Evolutionary conservation across 2,888 invertebrate genomes (phyloP).

Genomic region (Clitarchus hookeri): DNA sequence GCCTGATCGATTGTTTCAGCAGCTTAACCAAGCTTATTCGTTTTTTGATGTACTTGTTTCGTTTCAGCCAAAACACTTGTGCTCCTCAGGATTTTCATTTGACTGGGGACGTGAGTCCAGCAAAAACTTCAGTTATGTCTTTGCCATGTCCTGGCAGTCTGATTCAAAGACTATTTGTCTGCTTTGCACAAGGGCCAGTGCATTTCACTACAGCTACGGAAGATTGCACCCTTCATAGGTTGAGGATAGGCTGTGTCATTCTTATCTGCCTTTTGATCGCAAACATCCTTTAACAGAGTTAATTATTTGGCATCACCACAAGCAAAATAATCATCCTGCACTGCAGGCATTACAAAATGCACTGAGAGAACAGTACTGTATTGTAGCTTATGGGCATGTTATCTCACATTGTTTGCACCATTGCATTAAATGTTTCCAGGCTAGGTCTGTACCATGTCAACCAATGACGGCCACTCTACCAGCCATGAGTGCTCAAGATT

Average conservation of each 20-base stretch:
- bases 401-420: background rate
- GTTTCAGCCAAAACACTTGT: too few species aligned
- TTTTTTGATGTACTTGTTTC: too few species aligned
- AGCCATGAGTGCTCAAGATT: background rate
- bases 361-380: background rate
- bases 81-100: too few species aligned
- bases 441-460: background rate
- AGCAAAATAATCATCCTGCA: background rate
- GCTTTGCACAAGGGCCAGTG: background rate
- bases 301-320: too few species aligned
- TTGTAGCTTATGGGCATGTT: background rate
- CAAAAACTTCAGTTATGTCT: background rate
- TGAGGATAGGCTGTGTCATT: background rate
- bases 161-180: background rate
- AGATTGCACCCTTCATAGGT: background rate
- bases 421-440: background rate
- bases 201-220: background rate
- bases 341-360: background rate
- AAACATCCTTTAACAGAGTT: background rate
- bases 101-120: too few species aligned
- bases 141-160: background rate
- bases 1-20: too few species aligned
- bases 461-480: slow-evolving; percentile 21
- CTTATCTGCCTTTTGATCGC: background rate
- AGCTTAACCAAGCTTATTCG: too few species aligned